Conservation (phyloP, 2,113 vertebrate genomes). For the Leucosticte australis region DNA sequence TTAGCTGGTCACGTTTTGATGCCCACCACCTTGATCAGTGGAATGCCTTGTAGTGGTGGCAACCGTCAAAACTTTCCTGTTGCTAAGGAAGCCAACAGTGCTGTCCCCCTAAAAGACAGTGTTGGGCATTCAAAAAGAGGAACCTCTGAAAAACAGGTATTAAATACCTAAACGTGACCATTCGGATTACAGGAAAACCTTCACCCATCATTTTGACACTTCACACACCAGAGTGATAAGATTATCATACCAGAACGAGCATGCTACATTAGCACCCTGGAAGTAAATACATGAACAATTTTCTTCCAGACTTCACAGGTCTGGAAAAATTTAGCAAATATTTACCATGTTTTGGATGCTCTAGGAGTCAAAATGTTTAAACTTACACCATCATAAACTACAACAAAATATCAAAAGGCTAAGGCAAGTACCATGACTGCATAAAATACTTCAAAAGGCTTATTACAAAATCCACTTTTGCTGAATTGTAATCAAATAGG, state of each 20-base stretch:
- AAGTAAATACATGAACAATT: neutral
- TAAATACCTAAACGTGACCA: neutral
- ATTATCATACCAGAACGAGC: neutral
- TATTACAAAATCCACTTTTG: neutral
- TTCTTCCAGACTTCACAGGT: neutral
- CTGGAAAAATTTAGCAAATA: neutral
- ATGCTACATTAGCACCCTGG: neutral
- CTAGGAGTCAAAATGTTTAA: neutral
- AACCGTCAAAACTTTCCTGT: neutral
- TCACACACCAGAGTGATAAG: neutral
- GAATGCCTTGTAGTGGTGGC: neutral
- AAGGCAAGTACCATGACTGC: neutral
- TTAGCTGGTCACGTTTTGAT: neutral
- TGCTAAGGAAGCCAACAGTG: neutral
- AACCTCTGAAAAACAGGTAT: neutral
- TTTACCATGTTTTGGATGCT: neutral
- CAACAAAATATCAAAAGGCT: neutral
- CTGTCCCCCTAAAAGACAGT: neutral
- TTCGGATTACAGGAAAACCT: neutral
- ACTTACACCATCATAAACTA: neutral
- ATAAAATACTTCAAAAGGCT: neutral
- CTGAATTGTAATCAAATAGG: neutral
- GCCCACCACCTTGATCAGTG: neutral
- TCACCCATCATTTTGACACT: neutral
- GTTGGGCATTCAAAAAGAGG: neutral